phyloP scores from a whole-genome alignment of 2,797 vertebrate genomes.

The Thamnophis elegans region DNA sequence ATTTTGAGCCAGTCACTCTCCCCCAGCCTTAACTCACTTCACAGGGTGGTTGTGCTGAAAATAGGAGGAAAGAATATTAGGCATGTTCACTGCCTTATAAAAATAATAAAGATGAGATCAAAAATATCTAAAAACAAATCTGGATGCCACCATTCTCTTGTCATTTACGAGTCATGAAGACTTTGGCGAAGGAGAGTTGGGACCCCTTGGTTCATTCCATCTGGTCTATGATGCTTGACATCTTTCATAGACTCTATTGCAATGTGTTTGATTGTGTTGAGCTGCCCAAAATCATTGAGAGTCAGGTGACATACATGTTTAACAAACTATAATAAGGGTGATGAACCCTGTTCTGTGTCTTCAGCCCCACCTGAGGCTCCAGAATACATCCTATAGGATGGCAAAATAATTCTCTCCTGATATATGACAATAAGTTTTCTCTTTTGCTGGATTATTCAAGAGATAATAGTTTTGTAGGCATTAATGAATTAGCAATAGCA shows the following conservation, averaged over 20 bases:
- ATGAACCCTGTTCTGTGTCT: neutral
- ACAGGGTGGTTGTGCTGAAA: neutral
- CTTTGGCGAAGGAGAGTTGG: neutral
- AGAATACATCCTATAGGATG: neutral
- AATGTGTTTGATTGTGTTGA: neutral
- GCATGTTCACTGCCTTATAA: neutral
- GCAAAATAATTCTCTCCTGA: neutral
- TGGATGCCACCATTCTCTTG: neutral
- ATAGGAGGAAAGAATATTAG: neutral
- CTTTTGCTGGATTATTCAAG: neutral
- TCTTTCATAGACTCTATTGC: neutral
- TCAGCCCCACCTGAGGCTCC: neutral
- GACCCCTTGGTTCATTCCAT: neutral
- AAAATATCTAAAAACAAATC: neutral
- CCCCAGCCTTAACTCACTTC: neutral
- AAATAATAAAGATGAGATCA: neutral
- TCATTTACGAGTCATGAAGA: neutral
- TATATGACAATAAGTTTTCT: neutral
- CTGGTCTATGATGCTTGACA: neutral
- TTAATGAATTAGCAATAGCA: conserved; percentile 57
- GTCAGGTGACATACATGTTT: neutral
- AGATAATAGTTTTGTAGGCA: conserved; percentile 26
- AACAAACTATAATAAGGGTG: neutral
- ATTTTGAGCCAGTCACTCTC: neutral
- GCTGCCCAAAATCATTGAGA: neutral